A percentile compares a stretch with the other conserved stretches of the same genome.
These are phyloP conservation scores for Drosophila mettleri DNA, from an alignment of 2,888 invertebrate species.

Conservation along the genomic window DNA sequence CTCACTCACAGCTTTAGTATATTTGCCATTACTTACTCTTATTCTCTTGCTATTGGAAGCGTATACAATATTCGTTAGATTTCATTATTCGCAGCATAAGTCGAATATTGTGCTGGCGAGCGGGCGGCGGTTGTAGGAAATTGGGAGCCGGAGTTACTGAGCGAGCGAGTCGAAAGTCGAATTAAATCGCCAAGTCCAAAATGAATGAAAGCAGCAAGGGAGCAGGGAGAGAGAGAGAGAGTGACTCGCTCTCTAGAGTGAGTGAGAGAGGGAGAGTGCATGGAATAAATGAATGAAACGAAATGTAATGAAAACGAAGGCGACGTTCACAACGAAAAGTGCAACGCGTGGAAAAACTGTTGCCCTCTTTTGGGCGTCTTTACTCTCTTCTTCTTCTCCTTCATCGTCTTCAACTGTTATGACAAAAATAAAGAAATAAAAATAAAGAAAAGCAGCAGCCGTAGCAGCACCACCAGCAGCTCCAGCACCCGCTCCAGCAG, in stretches of 20 bases:
- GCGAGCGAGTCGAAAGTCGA: conserved; percentile 64
- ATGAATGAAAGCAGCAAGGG: conserved; percentile 64
- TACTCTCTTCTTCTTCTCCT: conserved; percentile 10
- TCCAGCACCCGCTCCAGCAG: no score
- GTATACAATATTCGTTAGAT: conserved; percentile 7
- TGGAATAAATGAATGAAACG: conserved; percentile 74
- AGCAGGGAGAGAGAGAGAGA: conserved; percentile 14
- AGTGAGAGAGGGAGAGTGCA: not conserved
- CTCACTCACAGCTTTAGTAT: no score
- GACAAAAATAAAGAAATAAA: conserved; percentile 39
- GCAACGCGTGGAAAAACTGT: conserved; percentile 63
- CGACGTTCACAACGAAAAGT: conserved; percentile 56
- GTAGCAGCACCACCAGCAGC: conserved; percentile 19
- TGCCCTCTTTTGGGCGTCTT: conserved; percentile 47
- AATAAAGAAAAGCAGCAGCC: conserved; percentile 14
- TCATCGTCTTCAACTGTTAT: conserved; percentile 46
- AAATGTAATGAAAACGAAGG: conserved; percentile 73
- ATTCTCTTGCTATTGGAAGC: not conserved
- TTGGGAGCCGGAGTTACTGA: conserved; percentile 24
- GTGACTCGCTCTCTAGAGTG: no score
- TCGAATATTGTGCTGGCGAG: conserved; percentile 3
- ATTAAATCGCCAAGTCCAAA: conserved; percentile 74
- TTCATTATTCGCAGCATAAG: conserved; percentile 1
- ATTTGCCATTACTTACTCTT: not conserved
- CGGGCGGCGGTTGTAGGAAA: conserved; percentile 19